These are phyloP conservation scores for Xiphophorus maculatus DNA, from an alignment of 2,113 vertebrate genomes.

Conservation along the genomic window DNA sequence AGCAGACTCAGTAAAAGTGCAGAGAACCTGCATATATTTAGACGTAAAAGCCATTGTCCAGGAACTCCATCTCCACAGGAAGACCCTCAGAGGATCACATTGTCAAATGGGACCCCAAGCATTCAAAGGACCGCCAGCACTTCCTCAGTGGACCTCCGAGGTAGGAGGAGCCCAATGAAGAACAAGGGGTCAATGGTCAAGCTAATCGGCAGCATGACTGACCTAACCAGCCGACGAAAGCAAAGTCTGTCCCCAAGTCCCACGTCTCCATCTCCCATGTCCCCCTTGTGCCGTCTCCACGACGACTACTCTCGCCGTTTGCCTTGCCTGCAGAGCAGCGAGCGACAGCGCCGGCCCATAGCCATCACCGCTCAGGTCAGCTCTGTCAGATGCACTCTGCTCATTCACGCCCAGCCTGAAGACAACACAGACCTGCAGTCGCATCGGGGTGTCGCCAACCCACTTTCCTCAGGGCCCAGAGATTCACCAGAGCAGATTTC, in stretches of 20 bases:
- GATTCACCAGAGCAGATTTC: slow-evolving; percentile 17
- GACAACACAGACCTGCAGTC: background rate
- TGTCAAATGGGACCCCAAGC: slow-evolving; percentile 54
- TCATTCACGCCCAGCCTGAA: slow-evolving; percentile 45
- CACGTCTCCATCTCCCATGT: slow-evolving; percentile 47
- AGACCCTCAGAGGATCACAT: slow-evolving; percentile 60
- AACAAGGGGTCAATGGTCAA: slow-evolving; percentile 84
- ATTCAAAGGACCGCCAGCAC: slow-evolving; percentile 80
- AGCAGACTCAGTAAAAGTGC: slow-evolving; percentile 89
- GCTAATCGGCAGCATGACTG: slow-evolving; percentile 87
- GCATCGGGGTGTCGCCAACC: slow-evolving; percentile 32
- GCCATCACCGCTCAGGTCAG: slow-evolving; percentile 42
- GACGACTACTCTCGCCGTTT: slow-evolving; percentile 92
- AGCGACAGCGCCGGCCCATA: slow-evolving; percentile 75
- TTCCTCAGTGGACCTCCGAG: slow-evolving; percentile 75
- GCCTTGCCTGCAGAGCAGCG: slow-evolving; percentile 78
- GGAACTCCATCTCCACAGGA: slow-evolving; percentile 64
- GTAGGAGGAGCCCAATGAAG: slow-evolving; percentile 82
- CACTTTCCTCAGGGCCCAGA: slow-evolving; percentile 15
- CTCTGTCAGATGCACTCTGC: slow-evolving; percentile 31
- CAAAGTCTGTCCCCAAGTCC: slow-evolving; percentile 64
- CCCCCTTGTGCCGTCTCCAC: slow-evolving; percentile 82
- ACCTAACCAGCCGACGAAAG: slow-evolving; percentile 78
- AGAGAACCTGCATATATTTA: slow-evolving; percentile 87
- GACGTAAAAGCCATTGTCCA: slow-evolving; percentile 82